These are phyloP conservation scores for Eumaeus atala DNA, from an alignment of 1,140 invertebrate species.

Conservation along the genomic window DNA sequence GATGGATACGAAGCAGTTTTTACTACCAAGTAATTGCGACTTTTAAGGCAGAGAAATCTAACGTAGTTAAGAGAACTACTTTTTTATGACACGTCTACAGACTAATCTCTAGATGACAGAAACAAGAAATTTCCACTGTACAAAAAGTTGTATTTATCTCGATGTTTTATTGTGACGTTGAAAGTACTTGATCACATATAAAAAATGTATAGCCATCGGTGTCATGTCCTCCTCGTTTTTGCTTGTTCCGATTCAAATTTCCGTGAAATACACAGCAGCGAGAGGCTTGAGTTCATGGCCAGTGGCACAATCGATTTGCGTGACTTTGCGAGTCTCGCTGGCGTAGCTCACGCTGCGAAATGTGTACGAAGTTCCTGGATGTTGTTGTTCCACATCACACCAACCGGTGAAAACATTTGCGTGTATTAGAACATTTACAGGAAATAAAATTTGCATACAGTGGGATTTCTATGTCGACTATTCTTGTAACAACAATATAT, in stretches of 20 bases:
- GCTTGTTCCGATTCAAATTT: constrained; percentile 36
- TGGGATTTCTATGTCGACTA: too few species aligned
- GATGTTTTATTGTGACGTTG: constrained; percentile 10
- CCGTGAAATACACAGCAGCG: constrained; percentile 33
- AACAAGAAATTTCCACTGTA: constrained; percentile 48
- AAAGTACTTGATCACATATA: constrained; percentile 6
- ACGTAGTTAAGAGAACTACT: constrained; percentile 40
- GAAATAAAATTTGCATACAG: too few species aligned
- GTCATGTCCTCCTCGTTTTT: constrained; percentile 36
- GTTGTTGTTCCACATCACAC: background rate
- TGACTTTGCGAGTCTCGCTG: constrained; percentile 34
- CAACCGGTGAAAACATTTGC: too few species aligned
- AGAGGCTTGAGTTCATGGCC: constrained; percentile 58
- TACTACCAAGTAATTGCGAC: background rate
- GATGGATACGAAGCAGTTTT: background rate
- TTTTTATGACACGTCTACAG: constrained; percentile 30
- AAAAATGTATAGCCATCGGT: constrained; percentile 17
- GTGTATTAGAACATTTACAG: too few species aligned
- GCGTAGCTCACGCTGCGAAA: constrained; percentile 10
- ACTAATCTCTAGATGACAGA: constrained; percentile 31
- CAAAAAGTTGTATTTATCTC: constrained; percentile 43
- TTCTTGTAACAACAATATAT: too few species aligned
- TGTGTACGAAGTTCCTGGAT: constrained; percentile 11
- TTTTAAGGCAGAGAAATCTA: constrained; percentile 37
- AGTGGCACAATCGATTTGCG: constrained; percentile 57